Percentiles rank a stretch among this genome's conserved stretches.
Conservation (phyloP, 2,113 vertebrate species). For the Oncorhynchus gorbuscha region DNA sequence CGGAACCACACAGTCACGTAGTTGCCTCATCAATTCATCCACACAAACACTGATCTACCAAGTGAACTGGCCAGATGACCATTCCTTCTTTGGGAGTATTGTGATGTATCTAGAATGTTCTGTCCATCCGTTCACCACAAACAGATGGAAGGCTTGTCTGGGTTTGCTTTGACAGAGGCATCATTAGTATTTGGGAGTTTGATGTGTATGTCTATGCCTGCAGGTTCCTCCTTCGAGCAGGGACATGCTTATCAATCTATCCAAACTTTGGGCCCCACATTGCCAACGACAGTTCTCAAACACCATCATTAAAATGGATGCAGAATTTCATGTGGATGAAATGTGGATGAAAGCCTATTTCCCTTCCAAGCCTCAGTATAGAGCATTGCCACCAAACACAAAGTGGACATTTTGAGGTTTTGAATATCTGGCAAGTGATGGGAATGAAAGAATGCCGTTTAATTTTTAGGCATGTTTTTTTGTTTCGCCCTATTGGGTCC, state of each 20-base stretch:
- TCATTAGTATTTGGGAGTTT: neutral
- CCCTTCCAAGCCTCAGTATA: conserved; percentile 28
- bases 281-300: conserved; percentile 5
- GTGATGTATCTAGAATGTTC: conserved; percentile 4
- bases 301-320: conserved; percentile 61
- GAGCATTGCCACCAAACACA: conserved; percentile 39
- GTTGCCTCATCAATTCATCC: too few species aligned
- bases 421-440: conserved; percentile 50
- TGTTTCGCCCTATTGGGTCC: conserved; percentile 57
- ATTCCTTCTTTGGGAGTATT: too few species aligned
- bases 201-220: neutral
- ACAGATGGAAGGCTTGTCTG: neutral
- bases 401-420: conserved; percentile 1
- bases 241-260: conserved; percentile 8
- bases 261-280: conserved; percentile 20
- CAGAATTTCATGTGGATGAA: conserved; percentile 61
- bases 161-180: neutral
- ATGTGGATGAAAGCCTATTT: neutral
- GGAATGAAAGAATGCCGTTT: conserved; percentile 13
- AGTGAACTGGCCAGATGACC: too few species aligned
- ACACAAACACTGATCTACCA: too few species aligned
- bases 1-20: too few species aligned
- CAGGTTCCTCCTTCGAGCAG: neutral
- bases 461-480: conserved; percentile 24
- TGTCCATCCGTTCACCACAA: neutral